Base-by-base conservation (phyloP, 2,113 vertebrate genomes). In the Boulengeromyrus knoepffleri region DNA sequence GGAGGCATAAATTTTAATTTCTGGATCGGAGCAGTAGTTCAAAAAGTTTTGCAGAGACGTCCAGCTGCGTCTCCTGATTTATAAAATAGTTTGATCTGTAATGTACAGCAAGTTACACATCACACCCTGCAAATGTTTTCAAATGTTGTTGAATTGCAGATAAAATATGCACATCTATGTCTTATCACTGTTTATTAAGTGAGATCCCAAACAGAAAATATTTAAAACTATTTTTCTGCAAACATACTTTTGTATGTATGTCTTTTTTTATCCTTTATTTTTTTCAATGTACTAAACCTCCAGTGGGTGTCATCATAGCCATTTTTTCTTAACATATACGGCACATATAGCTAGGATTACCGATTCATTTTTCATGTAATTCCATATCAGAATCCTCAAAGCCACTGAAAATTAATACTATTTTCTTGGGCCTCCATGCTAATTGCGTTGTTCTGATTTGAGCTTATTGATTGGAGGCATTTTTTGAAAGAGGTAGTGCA, bases 281-380 rank as follows among this genome's bases (percentile, higher is more conserved):
- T 84, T 46, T 85, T n/a, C 87, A 56, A 4, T 70, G 24, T 88
- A 13, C 12, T 31, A 7, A 88, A 24, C 58, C 24, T n/a, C 88
- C 56, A 88, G 52, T 88, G 87, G 87, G 56, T 62, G 87, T 88
- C 39, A n/a, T 88, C 39, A 66, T 36, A 62, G 56, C 19, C 31
- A 70, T 88, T 70, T 88, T n/a, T 70, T 42, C 27, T 87, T 87
- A 10, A 53, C 47, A 17, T 52, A 27, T 53, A 19, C 12, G 0
- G 5, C 27, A 52, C 13, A 52, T 21, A 27, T 36, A 87, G 12
- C 49, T 53, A 5, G 85, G 24, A 42, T 62, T 88, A 24, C 7
- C 3, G 83, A 85, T 85, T 85, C 21, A 45, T 46, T 84, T 84
- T 42, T 46, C 36, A 45, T 84, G 19, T 84, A 6, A 24, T 46